These are phyloP conservation scores for Beaufortia kweichowensis DNA, from an alignment of 2,113 vertebrate genomes.

Conservation along the genomic window DNA sequence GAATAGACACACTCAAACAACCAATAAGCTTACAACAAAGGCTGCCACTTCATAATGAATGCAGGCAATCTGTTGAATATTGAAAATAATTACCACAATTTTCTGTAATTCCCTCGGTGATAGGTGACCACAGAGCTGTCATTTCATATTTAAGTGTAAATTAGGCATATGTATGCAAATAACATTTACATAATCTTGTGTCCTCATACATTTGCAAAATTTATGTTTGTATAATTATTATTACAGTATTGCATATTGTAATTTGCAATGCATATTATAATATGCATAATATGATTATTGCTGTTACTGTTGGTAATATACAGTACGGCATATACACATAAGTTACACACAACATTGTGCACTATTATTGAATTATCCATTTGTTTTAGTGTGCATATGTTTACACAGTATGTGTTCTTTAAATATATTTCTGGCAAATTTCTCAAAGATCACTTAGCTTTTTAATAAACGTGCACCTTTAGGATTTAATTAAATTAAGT, in stretches of 20 bases:
- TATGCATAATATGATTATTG: not conserved
- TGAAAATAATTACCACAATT: slow-evolving; percentile 18
- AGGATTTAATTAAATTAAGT: not conserved
- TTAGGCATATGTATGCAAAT: not conserved
- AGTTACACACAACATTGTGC: not conserved
- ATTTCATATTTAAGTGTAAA: not conserved
- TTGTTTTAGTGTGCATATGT: not conserved
- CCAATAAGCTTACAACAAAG: slow-evolving; percentile 27
- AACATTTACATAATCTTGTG: slow-evolving; percentile 21
- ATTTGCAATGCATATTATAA: not conserved
- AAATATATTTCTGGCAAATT: not conserved
- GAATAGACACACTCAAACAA: slow-evolving; percentile 26
- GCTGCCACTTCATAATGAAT: slow-evolving; percentile 5
- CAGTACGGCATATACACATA: not conserved
- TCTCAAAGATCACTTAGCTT: not conserved
- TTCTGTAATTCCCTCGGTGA: slow-evolving; percentile 1
- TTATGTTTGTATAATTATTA: not conserved
- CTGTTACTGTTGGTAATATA: slow-evolving; percentile 6
- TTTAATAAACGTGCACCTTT: not conserved
- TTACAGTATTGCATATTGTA: not conserved
- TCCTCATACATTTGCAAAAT: not conserved
- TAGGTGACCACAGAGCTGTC: slow-evolving; percentile 15
- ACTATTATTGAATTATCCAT: not conserved
- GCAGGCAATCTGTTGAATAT: slow-evolving; percentile 13
- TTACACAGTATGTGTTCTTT: not conserved